Base-by-base conservation (phyloP, 2,888 invertebrate genomes). In the Cactoblastis cactorum region DNA sequence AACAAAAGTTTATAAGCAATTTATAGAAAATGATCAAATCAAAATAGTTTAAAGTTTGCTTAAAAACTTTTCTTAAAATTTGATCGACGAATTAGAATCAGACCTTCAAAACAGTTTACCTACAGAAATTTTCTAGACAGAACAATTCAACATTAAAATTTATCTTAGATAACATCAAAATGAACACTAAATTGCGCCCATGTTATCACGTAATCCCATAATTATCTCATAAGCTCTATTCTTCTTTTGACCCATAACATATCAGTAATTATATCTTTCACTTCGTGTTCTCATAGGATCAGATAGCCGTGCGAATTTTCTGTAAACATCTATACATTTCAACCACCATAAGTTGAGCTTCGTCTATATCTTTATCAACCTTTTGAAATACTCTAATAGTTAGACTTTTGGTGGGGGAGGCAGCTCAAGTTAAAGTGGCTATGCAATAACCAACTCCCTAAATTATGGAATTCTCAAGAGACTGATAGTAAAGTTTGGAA, bases 241-340 rank as follows among this genome's bases (percentile, higher is more conserved):
- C 55, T 61, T 52, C 52, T 51, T 59, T 67, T 71, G 68, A 75
- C 72, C 75, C 74, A 11, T 46, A 48, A 54, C 53, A 39, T 58
- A 70, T 74, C 68, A 63, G 57, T 59, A 58, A 76, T 69, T 61
- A 63, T 62, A 70, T 71, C 64, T 67, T 60, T 70, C 69, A 64
- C 63, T 69, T 67, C 59, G 62, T 70, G 68, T 71, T 64, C 66
- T 74, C 55, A 74, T 68, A 54, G 52, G 54, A 80, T 69, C 63
- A 62, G 70, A 83, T 83, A 84, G 73, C 64, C 84, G 85, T 86
- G 85, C 76, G 85, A 86, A 79, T 45, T 34, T 56, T 43, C 43
- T 43, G 55, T 57, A 54, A 49, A 41, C 18, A 18, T 12, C 19
- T 14, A 49, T 49, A 43, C 15, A 43, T 28, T 15, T 8, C 9